phyloP scores from a whole-genome alignment of 2,888 invertebrate species.

The Leptinotarsa peninsularis region DNA sequence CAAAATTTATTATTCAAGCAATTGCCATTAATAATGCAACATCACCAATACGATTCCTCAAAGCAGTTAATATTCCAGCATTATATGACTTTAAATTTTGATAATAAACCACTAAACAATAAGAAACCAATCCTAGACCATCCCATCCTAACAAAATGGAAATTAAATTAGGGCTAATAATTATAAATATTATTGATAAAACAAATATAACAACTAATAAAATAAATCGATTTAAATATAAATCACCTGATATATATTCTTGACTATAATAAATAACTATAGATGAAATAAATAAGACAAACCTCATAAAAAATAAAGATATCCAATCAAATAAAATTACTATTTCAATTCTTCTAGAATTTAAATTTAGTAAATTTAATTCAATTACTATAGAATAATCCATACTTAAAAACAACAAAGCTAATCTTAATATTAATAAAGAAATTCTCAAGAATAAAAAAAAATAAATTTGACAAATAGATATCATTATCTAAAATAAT shows the following conservation, averaged over 20 bases:
- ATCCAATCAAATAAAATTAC: conserved; percentile 75
- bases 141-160: conserved; percentile 79
- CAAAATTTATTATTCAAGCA: conserved; percentile 41
- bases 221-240: conserved; percentile 74
- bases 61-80: conserved; percentile 78
- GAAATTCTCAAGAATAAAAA: conserved; percentile 67
- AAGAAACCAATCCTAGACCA: conserved; percentile 79
- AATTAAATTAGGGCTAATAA: conserved; percentile 38
- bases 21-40: conserved; percentile 71
- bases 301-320: conserved; percentile 73
- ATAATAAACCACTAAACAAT: conserved; percentile 80
- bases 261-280: conserved; percentile 75
- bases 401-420: conserved; percentile 63
- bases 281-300: conserved; percentile 76
- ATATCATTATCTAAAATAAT: conserved; percentile 67
- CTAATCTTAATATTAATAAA: conserved; percentile 67
- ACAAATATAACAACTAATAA: conserved; percentile 76
- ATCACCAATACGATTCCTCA: conserved; percentile 82
- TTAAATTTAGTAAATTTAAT: conserved; percentile 6
- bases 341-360: conserved; percentile 69
- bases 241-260: conserved; percentile 73
- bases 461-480: conserved; percentile 50
- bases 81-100: conserved; percentile 77
- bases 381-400: conserved; percentile 61
- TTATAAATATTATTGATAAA: conserved; percentile 70